Conservation (phyloP, 2,797 vertebrate species). For the Sebastes variabilis region DNA sequence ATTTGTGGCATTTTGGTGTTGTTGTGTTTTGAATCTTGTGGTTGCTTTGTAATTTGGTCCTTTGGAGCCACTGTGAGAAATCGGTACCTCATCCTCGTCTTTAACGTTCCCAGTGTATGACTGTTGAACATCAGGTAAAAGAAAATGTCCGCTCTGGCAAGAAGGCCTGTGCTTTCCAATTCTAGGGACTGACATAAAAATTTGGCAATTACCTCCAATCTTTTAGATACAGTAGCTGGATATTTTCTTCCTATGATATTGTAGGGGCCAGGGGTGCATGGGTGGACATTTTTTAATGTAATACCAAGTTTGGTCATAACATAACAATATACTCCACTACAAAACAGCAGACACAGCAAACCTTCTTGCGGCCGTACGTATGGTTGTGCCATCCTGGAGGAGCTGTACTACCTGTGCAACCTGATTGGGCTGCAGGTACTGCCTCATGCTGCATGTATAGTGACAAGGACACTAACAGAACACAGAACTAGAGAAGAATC, state of each 20-base stretch:
- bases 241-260: neutral
- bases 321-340: neutral
- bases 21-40: neutral
- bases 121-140: neutral
- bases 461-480: too few species aligned
- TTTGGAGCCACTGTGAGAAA: neutral
- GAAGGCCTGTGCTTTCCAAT: neutral
- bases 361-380: too few species aligned
- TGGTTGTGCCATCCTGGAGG: too few species aligned
- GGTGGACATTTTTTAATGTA: neutral
- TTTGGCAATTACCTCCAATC: neutral
- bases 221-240: neutral
- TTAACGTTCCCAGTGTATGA: neutral
- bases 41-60: neutral
- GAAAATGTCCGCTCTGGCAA: neutral
- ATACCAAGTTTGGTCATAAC: too few species aligned
- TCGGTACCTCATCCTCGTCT: neutral
- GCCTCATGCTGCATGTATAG: too few species aligned
- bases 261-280: neutral
- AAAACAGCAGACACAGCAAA: neutral
- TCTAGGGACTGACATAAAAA: neutral
- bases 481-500: too few species aligned
- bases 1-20: neutral
- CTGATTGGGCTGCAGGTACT: too few species aligned
- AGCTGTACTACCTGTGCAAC: too few species aligned